Base-by-base conservation (phyloP, 2,888 invertebrate genomes). In the Drosophila lacicola region DNA sequence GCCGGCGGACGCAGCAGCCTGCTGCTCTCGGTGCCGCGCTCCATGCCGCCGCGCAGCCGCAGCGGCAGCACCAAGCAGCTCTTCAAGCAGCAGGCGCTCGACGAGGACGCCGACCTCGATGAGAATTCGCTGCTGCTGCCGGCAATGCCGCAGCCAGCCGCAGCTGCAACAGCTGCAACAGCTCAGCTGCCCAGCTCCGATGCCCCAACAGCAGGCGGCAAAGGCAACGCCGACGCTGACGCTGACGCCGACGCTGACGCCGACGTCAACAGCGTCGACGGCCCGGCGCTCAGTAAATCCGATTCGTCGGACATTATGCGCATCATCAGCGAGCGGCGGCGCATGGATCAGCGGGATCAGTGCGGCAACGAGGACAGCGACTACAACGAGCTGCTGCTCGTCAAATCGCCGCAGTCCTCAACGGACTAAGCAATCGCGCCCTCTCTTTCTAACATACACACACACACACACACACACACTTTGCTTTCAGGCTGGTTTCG, bases 31-130 rank as follows among this genome's bases (percentile, higher is more conserved):
- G 92, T 92, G 70, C 92, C 93, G 51, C 90, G 91, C 42, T 87
- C 90, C 47, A 91, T 92, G 91, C 92, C 92, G 47, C 93, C 91
- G 83, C 86, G 92, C 45, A 92, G 91, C 78, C 91, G 92, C 68
- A 92, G 92, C 64, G 92, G 86, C 70, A 94, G 94, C 88, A 94
- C 94, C 21, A 94, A 94, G 79, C 94, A 94, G 87, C 91, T 94
- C 11, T 94, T 94, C 83, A 94, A 94, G 82, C 94, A 94, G 75
- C 92, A 93, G 75, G 94, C 94, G 0, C 92, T 94, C 63, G 94
- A 94, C 70, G 94, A 94, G 76, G 92, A 93, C 69, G 91, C 90
- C 44, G 92, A 93, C 71, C 91, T 93, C 62, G 94, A 94, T 79
- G 94, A 94, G 78, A 93, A 92, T 37, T 93, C 93, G 47, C 91